Evolutionary conservation across 1,140 invertebrate species (phyloP).

Genomic region (Saccostrea glomerata): DNA sequence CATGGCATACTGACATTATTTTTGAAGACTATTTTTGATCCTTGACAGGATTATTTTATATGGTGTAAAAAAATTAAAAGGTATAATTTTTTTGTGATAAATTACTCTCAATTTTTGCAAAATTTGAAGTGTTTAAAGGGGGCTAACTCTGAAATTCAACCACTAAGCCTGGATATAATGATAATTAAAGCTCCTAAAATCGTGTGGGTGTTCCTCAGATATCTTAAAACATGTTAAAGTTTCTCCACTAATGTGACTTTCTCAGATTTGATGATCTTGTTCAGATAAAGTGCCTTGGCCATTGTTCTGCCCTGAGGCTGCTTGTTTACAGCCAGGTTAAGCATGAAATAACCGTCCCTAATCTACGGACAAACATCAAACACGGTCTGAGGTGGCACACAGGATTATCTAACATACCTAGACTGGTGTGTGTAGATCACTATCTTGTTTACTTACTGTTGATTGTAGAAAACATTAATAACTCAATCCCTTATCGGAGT

Average conservation of each 20-base stretch:
- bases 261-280: not conserved
- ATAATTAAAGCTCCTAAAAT: not conserved
- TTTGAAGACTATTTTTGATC: too few species aligned
- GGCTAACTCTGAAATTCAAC: not conserved
- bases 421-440: slow-evolving; percentile 1
- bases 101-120: too few species aligned
- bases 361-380: slow-evolving; percentile 1
- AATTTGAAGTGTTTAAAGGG: not conserved
- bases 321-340: not conserved
- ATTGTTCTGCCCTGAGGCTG: not conserved
- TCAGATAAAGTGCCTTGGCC: not conserved
- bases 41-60: too few species aligned
- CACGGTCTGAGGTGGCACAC: not conserved
- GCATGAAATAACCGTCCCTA: not conserved
- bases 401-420: slow-evolving; percentile 20
- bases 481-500: not conserved
- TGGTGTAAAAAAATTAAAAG: too few species aligned
- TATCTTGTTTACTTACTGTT: not conserved
- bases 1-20: too few species aligned
- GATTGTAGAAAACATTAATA: not conserved
- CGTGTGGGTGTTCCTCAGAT: not conserved
- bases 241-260: not conserved
- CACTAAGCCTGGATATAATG: not conserved
- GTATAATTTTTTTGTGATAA: too few species aligned
- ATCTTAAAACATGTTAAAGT: not conserved